Base-by-base conservation (phyloP, 2,113 vertebrate genomes). In the Dasyornis broadbenti region DNA sequence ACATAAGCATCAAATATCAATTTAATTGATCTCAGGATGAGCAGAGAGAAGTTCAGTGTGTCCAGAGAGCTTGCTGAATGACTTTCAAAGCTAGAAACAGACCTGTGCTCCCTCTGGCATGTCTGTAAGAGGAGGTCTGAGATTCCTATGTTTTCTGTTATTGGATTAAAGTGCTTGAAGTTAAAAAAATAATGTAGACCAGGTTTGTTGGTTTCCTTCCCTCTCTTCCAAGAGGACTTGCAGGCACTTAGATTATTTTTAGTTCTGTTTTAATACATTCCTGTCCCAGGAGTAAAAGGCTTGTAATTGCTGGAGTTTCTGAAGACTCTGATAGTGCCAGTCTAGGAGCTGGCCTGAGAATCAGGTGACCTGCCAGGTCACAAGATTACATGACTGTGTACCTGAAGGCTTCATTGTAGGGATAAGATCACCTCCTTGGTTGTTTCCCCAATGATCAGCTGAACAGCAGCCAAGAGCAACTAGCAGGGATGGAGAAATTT, bases 41-140 rank as follows among this genome's bases (percentile, higher is more conserved):
- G 60, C 70, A 92, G 39, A 92, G 39, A 92, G 75, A 35, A 92
- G 82, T 57, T 80, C 75, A 73, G 20, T 6, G 40, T 73, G 45
- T 45, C 89, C 47, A 15, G 50, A 90, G 71, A 83, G 85, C 28
- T 92, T 83, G 72, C 60, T 83, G 80, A 95, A 86, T 54, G 53
- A 72, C 59, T 94, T 83, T 70, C 66, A 90, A 59, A 70, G 82
- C 68, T 52, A 73, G 79, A 92, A 93, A 83, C 70, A 95, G 86
- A 78, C 81, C 79, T 64, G 19, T 40, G 61, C 13, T 87, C 84
- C 57, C 56, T 82, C 73, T 18, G n/a, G 56, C 63, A 50, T 4
- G 8, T 71, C 52, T 63, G 0, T 21, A 72, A 80, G 50, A 83
- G 64, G 9, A 89, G 49, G 45, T 52, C 35, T 90, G 64, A 83